Evolutionary conservation across 2,797 vertebrate genomes (phyloP).

Genomic region (Alca torda): DNA sequence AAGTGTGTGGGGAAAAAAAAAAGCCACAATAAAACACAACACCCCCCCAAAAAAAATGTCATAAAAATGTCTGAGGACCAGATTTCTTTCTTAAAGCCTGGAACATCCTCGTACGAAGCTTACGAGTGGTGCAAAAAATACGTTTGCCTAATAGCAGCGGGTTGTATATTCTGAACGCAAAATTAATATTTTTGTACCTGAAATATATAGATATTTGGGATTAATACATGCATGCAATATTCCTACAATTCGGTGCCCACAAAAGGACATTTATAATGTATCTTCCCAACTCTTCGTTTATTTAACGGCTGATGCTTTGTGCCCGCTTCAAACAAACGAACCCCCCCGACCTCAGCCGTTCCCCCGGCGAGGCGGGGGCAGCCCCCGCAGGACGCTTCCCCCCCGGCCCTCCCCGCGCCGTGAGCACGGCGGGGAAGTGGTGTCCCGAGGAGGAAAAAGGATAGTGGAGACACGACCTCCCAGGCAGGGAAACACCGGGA

Average conservation of each 20-base stretch:
- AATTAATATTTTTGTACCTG: neutral
- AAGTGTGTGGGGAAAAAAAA: accelerated
- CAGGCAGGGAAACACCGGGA: accelerated
- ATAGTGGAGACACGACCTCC: accelerated
- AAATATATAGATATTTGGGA: neutral
- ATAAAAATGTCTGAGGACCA: neutral
- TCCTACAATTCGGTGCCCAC: neutral
- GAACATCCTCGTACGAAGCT: neutral
- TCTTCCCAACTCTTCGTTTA: neutral
- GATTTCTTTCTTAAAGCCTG: neutral
- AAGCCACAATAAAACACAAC: neutral
- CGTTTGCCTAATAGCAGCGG: neutral
- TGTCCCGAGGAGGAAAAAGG: neutral
- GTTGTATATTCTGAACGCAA: neutral
- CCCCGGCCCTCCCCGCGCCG: accelerated
- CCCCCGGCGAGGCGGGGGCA: accelerated
- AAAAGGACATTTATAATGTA: accelerated
- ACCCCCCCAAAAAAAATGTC: neutral
- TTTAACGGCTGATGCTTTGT: neutral
- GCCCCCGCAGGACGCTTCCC: neutral
- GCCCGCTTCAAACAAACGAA: accelerated
- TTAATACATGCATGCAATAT: neutral
- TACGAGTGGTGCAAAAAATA: neutral
- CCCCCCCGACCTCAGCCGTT: accelerated
- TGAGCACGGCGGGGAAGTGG: neutral